Evolutionary conservation across 2,113 vertebrate species (phyloP).

Genomic region (Rhinoderma darwinii): DNA sequence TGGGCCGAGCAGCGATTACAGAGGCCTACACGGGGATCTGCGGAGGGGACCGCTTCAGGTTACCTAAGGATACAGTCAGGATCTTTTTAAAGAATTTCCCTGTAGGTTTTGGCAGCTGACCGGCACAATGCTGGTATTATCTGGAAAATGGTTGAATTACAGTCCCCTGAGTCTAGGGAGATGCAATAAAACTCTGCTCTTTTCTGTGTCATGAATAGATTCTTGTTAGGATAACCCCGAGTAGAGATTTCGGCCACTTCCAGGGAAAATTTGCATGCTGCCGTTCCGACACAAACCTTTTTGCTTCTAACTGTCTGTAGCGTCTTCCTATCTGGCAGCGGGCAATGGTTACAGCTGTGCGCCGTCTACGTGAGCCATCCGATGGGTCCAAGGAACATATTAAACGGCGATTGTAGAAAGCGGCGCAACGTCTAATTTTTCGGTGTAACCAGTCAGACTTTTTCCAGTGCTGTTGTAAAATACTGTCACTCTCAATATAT

Average conservation of each 20-base stretch:
- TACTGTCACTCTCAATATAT: no score
- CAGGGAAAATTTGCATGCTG: conserved; percentile 24
- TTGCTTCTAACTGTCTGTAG: neutral
- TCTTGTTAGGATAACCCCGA: conserved; percentile 58
- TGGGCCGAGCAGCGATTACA: conserved; percentile 64
- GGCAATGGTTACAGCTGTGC: neutral
- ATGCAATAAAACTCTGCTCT: conserved; percentile 62
- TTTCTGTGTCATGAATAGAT: conserved; percentile 62
- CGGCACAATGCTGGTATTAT: conserved; percentile 72
- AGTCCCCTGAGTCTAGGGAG: conserved; percentile 63
- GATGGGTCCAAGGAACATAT: neutral
- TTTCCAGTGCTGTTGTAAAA: no score
- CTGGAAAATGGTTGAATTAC: conserved; percentile 59
- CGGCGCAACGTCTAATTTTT: no score
- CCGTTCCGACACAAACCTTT: neutral
- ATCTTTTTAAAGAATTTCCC: conserved; percentile 70
- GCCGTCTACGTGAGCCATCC: neutral
- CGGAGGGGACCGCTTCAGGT: conserved; percentile 66
- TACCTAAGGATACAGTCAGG: conserved; percentile 71
- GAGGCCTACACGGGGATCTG: conserved; percentile 50
- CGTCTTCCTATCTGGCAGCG: neutral
- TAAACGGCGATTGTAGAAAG: no score
- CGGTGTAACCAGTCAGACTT: no score
- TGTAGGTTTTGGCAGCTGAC: conserved; percentile 62
- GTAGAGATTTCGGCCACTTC: conserved; percentile 57